These are phyloP conservation scores for Leiothrix lutea DNA, from an alignment of 2,113 vertebrate genomes.

Conservation along the genomic window DNA sequence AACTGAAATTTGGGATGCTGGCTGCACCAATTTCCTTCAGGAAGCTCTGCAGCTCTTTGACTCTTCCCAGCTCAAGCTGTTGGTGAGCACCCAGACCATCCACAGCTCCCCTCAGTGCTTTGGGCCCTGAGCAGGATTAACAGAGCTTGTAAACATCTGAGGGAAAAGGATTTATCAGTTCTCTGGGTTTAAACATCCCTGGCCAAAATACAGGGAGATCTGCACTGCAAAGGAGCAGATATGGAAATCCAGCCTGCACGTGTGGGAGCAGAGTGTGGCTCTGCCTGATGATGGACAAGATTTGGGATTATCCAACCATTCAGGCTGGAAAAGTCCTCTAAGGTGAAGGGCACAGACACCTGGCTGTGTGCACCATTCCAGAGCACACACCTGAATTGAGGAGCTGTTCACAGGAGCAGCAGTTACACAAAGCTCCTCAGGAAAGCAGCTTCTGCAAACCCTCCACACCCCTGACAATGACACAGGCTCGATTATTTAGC, in stretches of 20 bases:
- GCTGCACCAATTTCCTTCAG: not conserved
- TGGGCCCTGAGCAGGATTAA: not conserved
- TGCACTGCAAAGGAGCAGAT: not conserved
- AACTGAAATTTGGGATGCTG: not conserved
- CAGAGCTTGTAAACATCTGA: not conserved
- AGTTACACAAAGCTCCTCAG: not conserved
- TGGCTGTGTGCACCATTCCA: not conserved
- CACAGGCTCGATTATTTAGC: not conserved
- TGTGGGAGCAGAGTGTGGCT: not conserved
- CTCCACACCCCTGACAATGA: not conserved
- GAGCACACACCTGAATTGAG: not conserved
- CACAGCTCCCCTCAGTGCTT: not conserved
- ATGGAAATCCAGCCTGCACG: not conserved
- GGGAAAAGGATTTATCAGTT: not conserved
- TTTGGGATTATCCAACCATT: not conserved
- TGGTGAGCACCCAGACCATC: not conserved
- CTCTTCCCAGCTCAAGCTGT: not conserved
- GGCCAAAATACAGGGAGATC: not conserved
- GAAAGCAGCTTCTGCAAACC: not conserved
- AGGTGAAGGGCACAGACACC: not conserved
- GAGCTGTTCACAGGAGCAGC: not conserved
- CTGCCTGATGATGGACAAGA: accelerated
- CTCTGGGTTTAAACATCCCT: not conserved
- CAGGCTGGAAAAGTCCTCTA: not conserved
- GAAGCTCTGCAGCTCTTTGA: not conserved